phyloP scores from a whole-genome alignment of 1,140 invertebrate species.

The Achatina immaculata region DNA sequence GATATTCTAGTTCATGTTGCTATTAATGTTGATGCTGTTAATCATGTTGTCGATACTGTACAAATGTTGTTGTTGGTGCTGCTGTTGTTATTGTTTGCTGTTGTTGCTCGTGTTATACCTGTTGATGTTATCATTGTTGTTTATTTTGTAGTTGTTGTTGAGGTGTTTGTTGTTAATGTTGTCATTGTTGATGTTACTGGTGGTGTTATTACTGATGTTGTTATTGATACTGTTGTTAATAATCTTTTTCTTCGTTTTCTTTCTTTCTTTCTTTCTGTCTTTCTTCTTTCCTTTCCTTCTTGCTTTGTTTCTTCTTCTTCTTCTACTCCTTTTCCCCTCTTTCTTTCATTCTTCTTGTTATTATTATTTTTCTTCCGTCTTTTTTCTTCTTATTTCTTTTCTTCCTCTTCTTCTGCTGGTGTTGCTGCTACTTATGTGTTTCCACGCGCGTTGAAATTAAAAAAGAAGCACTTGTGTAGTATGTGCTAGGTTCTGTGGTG shows the following conservation, averaged over 20 bases:
- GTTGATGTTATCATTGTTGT: neutral
- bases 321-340: no score
- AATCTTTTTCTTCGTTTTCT: neutral
- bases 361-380: neutral
- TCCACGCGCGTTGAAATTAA: no score
- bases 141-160: neutral
- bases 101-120: no score
- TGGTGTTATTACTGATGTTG: neutral
- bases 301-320: neutral
- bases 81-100: no score
- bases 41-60: neutral
- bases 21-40: neutral
- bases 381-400: neutral
- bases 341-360: constrained; percentile 1
- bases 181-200: neutral
- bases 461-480: no score
- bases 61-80: no score
- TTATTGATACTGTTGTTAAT: neutral
- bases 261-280: neutral
- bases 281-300: neutral
- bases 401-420: constrained; percentile 3
- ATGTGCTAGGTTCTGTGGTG: no score
- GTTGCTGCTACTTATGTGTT: no score
- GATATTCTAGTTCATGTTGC: neutral
- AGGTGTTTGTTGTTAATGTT: neutral